Base-by-base conservation (phyloP, 2,888 invertebrate species). In the Schizotus pectinicornis region DNA sequence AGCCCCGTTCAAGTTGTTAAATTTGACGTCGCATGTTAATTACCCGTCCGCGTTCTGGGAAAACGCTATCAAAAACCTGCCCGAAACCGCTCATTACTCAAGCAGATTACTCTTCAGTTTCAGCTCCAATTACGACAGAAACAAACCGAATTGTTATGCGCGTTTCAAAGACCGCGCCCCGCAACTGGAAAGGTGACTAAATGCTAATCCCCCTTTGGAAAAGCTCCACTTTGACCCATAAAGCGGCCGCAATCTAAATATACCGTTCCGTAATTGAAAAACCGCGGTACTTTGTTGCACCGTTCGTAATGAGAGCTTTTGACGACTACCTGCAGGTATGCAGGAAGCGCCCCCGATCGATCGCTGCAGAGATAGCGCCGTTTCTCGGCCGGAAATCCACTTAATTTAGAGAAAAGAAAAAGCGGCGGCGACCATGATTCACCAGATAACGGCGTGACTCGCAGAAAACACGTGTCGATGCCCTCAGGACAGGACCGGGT, bases 301-400 rank as follows among this genome's bases (percentile, higher is more conserved):
- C 6, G n/a, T 13, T 6, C 6, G 49, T 41, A 50, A 50, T 50
- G 32, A 41, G 39, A 7, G 33, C 12, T 39, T 31, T 38, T 12
- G 30, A 41, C n/a, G 22, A 49, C 39, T 41, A 50, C 50, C 50
- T 50, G 50, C 38, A 50, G 50, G 39, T 41, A 50, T 50, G 42
- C 50, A 50, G 50, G 50, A 50, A 50, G 34, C 38, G 38, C 39
- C 11, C 39, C 35, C 42, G 42, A 50, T 50, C 41, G 22, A 9
- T 12, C 12, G 34, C 5, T 22, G 22, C 14, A 9, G 38, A 37
- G 48, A 48, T 48, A 48, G 22, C 22, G 22, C 22, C 22, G 22
- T 22, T 22, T 22, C 22, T 33, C 34, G 41, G 35, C 50, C 50
- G 50, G 50, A 50, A 50, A 41, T 34, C 50, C 34, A 50, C 22